Base-by-base conservation (phyloP, 35 echinoderm and acorn worm genomes). In the Chiridota heheva region DNA sequence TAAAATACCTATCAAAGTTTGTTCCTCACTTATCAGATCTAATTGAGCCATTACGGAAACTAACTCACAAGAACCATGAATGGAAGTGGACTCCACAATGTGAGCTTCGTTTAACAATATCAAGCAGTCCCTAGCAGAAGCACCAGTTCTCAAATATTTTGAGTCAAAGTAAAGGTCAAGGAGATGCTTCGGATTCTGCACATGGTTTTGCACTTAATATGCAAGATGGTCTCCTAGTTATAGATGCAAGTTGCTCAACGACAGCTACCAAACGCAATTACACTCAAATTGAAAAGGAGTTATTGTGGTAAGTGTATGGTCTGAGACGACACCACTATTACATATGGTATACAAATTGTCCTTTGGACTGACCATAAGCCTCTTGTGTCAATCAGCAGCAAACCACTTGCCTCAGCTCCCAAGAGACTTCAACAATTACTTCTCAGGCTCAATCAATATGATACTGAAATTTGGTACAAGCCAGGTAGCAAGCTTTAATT, bases 341-440 rank as follows among this genome's bases (percentile, higher is more conserved):
- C 39, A 34, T 92, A 92, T 82, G 83, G 90, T 20, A 29, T 67
- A 8, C 38, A 85, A 22, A 61, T 85, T 8, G 42, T 38, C 42
- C 63, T 91, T 6, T 91, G 81, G 81, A 91, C 88, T 32, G 81
- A 85, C 36, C 88, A 85, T 49, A 79, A 91, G 51, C 88, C 88
- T 28, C 36, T 85, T 2, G 81, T 85, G 20, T 28, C 70, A 47
- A 85, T 91, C 28, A 37, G 15, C 10, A 2, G 42, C 12, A 85
- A 91, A 58, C 88, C 61, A 69, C 39, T 91, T 1, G 60, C 3
- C 22, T 43, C 57, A 64, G 88, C 81, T 25, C 88, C 80, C 58
- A 77, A 80, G 37, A 18, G 81, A 17, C 15, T 81, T 7, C 86
- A 88, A 61, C 7, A 25, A 27, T 55, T 92, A 7, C n/a, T 92